phyloP scores from a whole-genome alignment of 1,140 invertebrate genomes.

The Mya arenaria region DNA sequence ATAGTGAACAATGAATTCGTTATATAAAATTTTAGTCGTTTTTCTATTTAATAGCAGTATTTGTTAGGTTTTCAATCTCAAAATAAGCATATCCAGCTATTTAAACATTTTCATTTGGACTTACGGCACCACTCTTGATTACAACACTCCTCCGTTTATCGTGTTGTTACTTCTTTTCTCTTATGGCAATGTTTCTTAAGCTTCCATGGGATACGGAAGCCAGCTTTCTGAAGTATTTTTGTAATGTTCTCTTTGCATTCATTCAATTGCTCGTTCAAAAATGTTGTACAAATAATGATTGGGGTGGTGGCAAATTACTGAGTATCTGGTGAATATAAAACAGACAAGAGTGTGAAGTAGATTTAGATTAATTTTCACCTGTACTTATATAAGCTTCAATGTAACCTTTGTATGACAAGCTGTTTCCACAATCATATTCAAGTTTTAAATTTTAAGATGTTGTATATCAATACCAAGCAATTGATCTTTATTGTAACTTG shows the following conservation, averaged over 20 bases:
- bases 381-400: neutral
- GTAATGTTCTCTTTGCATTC: slow-evolving; percentile 1
- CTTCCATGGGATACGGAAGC: neutral
- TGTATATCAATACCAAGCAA: neutral
- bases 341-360: neutral
- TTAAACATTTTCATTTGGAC: neutral
- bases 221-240: neutral
- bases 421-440: neutral
- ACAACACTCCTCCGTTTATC: neutral
- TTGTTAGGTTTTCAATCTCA: neutral
- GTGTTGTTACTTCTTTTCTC: neutral
- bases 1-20: slow-evolving; percentile 3
- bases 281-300: slow-evolving; percentile 11
- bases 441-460: neutral
- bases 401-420: neutral
- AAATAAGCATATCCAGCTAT: neutral
- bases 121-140: neutral
- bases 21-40: neutral
- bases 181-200: neutral
- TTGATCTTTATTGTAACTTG: neutral
- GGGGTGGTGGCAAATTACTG: neutral
- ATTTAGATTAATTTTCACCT: neutral
- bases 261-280: slow-evolving; percentile 4
- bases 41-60: slow-evolving; percentile 16
- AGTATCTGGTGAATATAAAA: neutral